Evolutionary conservation across 2,888 invertebrate species (phyloP).

Genomic region (Ryuthela nishihirai): DNA sequence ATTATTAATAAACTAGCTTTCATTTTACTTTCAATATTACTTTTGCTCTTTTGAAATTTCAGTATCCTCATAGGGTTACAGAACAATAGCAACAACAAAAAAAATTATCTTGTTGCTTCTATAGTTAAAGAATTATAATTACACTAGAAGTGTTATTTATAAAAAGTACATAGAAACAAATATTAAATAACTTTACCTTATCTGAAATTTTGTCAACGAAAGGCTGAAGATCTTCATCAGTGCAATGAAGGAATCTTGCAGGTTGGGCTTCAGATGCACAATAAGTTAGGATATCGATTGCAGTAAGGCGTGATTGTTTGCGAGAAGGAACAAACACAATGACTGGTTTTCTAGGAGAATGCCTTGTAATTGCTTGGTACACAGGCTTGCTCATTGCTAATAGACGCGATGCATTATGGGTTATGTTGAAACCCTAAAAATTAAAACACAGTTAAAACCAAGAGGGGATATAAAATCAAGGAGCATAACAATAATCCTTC

Average conservation of each 20-base stretch:
- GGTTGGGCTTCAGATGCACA: conserved; percentile 85
- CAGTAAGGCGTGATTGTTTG: conserved; percentile 86
- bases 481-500: too few species aligned
- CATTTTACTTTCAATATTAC: too few species aligned
- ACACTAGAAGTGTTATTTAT: too few species aligned
- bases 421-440: conserved; percentile 85
- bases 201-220: conserved; percentile 84
- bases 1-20: too few species aligned
- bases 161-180: too few species aligned
- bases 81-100: background rate
- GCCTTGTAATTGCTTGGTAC: conserved; percentile 82
- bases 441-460: conserved; percentile 5
- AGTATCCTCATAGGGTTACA: too few species aligned
- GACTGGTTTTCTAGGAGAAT: conserved; percentile 78
- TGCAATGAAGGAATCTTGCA: conserved; percentile 83
- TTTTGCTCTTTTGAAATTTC: too few species aligned
- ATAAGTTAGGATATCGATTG: conserved; percentile 90
- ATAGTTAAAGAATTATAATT: too few species aligned
- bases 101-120: background rate
- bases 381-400: conserved; percentile 98
- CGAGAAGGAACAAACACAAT: conserved; percentile 88
- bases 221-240: conserved; percentile 78
- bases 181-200: conserved; percentile 63
- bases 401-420: conserved; percentile 92
- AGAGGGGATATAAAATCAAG: too few species aligned